Percentiles rank a stretch among this genome's conserved stretches.
phyloP scores from a whole-genome alignment of 2,113 vertebrate species.

The Dasyurus viverrinus region DNA sequence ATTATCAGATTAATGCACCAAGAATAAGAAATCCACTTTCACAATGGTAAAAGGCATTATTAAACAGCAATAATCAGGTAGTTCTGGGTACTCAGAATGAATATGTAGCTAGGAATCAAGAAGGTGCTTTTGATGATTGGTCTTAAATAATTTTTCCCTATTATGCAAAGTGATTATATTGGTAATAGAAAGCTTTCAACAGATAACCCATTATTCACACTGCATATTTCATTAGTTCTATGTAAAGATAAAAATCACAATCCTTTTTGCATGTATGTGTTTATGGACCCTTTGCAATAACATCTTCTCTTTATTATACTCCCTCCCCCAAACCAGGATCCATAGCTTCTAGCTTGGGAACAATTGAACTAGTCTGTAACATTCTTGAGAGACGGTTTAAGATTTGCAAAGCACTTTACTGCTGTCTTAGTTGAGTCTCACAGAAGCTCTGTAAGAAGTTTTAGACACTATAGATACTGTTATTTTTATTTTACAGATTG shows the following conservation, averaged over 20 bases:
- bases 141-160: background rate
- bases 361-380: background rate
- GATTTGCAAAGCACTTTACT: background rate
- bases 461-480: background rate
- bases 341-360: background rate
- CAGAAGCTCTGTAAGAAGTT: background rate
- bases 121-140: background rate
- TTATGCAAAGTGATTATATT: background rate
- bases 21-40: background rate
- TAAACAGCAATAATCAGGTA: background rate
- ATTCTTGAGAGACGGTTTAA: background rate
- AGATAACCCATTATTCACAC: background rate
- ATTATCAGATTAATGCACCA: background rate
- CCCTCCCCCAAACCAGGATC: background rate
- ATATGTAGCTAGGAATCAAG: background rate
- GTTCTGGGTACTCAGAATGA: background rate
- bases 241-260: background rate
- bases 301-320: background rate
- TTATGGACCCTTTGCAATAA: background rate
- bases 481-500: background rate
- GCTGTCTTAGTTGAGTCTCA: background rate
- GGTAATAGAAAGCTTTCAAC: background rate
- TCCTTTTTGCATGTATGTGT: background rate
- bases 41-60: background rate
- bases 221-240: background rate